Base-by-base conservation (phyloP, 2,113 vertebrate species). In the Eulemur rufifrons region DNA sequence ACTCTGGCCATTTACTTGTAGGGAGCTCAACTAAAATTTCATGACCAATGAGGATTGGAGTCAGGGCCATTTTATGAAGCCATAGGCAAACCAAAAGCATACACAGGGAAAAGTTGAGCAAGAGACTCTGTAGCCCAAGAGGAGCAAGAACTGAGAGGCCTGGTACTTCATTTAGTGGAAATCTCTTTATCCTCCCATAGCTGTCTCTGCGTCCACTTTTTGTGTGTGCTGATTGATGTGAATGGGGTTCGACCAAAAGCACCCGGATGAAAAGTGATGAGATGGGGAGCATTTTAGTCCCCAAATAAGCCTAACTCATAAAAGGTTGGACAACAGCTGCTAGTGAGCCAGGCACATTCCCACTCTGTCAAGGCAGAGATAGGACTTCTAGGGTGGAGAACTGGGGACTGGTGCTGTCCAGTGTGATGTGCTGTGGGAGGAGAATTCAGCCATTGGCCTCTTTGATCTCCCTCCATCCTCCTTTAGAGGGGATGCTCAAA, bases 301-400 rank as follows among this genome's bases (percentile, higher is more conserved):
- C n/a, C 64, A 84, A 84, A 94, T 56, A 92, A 93, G 23, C n/a
- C 64, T 29, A 32, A 37, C 15, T 84, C 56, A 27, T 45, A n/a
- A 34, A 86, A 77, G 12, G 4, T 0, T 82, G 34, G 47, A 39
- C 25, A 17, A 5, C 6, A 37, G 13, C 61, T 56, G 8, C 18
- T 54, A 12, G 34, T 29, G 54, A 54, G 18, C 25, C 50, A 85
- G 59, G 18, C 34, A 21, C 34, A 52, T 21, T 68, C 32, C 18
- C 34, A 29, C 47, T 94, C 45, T 73, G 18, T 52, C 54, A 47
- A 50, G 47, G 71, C 50, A 77, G 77, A 69, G 52, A 10, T 37
- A 45, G 54, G 47, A 34, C 34, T 56, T 81, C 25, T 13, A 13
- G n/a, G 9, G 5, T 29, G 7, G 52, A 68, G 27, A 21, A 8